Evolutionary conservation across 2,888 invertebrate genomes (phyloP).

Genomic region (Scaptomyza cyrtandrae): DNA sequence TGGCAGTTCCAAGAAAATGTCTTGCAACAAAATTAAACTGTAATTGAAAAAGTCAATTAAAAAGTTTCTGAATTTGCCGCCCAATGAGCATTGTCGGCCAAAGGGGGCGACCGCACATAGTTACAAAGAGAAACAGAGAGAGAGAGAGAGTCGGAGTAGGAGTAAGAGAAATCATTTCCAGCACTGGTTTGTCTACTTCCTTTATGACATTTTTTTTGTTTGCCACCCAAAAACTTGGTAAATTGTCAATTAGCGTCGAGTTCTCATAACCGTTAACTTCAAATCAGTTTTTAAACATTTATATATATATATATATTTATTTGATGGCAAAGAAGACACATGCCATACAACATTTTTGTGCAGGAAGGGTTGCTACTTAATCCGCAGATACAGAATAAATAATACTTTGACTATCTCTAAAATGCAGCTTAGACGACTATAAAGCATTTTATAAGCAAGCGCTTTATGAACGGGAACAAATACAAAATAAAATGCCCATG

Average conservation of each 20-base stretch:
- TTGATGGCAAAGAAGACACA: constrained; percentile 4
- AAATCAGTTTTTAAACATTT: constrained; percentile 4
- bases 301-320: neutral
- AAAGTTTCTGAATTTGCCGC: constrained; percentile 70
- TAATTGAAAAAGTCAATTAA: constrained; percentile 80
- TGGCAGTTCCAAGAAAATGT: constrained; percentile 65
- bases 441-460: constrained; percentile 27
- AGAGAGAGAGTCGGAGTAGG: neutral
- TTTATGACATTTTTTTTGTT: constrained; percentile 17
- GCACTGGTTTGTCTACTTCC: constrained; percentile 4
- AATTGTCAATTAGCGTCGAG: constrained; percentile 67
- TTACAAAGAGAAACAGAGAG: neutral
- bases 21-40: constrained; percentile 76
- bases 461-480: neutral
- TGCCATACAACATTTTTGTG: neutral
- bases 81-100: constrained; percentile 45
- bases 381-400: too few relatives aligned
- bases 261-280: constrained; percentile 36
- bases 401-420: neutral
- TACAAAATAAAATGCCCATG: constrained; percentile 1
- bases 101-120: constrained; percentile 16
- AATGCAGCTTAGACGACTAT: constrained; percentile 23
- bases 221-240: constrained; percentile 32
- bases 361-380: neutral
- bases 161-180: constrained; percentile 4